A percentile compares a stretch with the other conserved stretches of the same genome.
Evolutionary conservation across 2,888 invertebrate genomes (phyloP).

Genomic region (Tyria jacobaeae): DNA sequence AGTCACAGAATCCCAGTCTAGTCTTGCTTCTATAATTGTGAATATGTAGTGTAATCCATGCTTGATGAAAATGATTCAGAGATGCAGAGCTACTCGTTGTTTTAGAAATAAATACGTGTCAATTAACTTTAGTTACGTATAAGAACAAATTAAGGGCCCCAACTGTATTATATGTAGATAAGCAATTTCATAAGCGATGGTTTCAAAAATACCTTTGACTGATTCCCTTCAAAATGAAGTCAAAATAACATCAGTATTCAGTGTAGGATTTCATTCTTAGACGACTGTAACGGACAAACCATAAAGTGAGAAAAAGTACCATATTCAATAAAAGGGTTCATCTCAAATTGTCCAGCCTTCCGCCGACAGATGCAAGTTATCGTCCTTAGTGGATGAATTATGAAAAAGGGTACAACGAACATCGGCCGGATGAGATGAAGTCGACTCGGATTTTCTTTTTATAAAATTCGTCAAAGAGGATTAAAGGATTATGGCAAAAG

Average conservation of each 20-base stretch:
- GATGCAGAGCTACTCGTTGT: no score
- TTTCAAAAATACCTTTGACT: background rate
- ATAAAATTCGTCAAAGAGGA: conserved; percentile 12
- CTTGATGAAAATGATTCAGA: no score
- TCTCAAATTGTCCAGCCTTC: conserved; percentile 13
- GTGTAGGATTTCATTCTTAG: conserved; percentile 6
- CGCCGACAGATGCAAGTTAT: conserved; percentile 42
- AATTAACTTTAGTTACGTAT: background rate
- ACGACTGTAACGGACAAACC: background rate
- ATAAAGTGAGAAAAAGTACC: conserved; percentile 8
- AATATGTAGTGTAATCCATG: no score
- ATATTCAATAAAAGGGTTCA: conserved; percentile 29
- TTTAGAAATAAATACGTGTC: background rate
- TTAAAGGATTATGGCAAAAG: conserved; percentile 6
- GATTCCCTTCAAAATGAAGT: background rate
- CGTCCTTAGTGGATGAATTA: conserved; percentile 36
- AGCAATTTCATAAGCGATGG: background rate
- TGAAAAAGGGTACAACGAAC: conserved; percentile 30
- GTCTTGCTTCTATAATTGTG: no score
- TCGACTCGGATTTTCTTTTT: conserved; percentile 11
- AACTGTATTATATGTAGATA: background rate
- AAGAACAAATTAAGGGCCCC: background rate
- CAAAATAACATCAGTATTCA: background rate
- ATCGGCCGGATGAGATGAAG: conserved; percentile 15
- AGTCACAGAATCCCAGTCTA: no score